Conservation (phyloP, 2,797 vertebrate species). For the Ateles fusciceps region DNA sequence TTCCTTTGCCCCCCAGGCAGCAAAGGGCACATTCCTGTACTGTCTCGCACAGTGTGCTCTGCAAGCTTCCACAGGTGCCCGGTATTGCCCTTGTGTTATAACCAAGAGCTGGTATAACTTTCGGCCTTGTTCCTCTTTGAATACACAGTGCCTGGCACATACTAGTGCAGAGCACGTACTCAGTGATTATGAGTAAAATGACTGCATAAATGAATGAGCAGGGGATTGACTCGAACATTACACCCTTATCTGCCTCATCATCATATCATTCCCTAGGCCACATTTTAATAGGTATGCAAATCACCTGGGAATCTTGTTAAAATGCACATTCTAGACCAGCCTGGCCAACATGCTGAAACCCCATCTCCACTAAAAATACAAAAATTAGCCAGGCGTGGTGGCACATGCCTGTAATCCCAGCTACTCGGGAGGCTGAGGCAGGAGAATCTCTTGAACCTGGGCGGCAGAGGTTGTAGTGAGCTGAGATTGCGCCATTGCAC, state of each 20-base stretch:
- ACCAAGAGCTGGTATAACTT: not conserved
- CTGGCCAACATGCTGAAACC: not conserved
- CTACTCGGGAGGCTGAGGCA: not conserved
- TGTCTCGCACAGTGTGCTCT: rapidly evolving
- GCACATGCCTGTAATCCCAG: not conserved
- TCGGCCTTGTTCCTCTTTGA: not conserved
- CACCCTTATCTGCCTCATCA: not conserved
- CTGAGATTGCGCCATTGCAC: not conserved
- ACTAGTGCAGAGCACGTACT: not conserved
- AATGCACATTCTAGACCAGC: not conserved
- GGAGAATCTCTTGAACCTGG: not conserved
- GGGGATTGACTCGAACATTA: not conserved
- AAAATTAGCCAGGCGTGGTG: not conserved
- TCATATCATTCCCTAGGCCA: not conserved
- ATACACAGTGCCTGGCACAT: not conserved
- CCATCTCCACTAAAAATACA: not conserved
- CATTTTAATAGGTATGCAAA: not conserved
- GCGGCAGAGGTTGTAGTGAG: not conserved
- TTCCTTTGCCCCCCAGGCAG: not conserved
- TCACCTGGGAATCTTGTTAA: not conserved
- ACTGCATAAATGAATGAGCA: not conserved
- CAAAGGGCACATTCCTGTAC: not conserved
- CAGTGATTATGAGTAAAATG: not conserved
- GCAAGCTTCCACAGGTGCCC: rapidly evolving
- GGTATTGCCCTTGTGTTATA: not conserved